Evolutionary conservation across 2,888 invertebrate genomes (phyloP), one percentile per base, ranked within the genome.

Genomic region (Fragum fragum): DNA sequence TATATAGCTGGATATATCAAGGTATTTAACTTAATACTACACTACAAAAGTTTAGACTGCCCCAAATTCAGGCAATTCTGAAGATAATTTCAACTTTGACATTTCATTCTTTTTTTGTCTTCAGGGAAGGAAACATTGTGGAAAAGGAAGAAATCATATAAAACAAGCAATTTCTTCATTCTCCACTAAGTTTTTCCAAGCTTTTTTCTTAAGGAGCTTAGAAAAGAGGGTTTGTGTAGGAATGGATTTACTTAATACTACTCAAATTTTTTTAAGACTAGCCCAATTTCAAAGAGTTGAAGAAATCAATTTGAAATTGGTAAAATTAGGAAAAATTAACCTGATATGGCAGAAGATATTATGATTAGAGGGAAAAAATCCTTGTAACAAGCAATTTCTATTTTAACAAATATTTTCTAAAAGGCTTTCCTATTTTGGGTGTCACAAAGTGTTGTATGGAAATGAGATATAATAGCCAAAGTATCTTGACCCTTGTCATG

Each of bases 361-460:
- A 36, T 66, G 39, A n/a, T 2, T n/a, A 63, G 39, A 66, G 6
- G 66, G 42, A 61, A 26, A 66, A 66, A 66, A 21, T 66, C 21
- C 66, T 66, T 18, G 42, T 61, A 14, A 7, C 32, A 18, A 66
- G 66, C 39, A 66, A 39, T 66, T 66, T 66, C n/a, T n/a, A 21
- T 66, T 66, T 39, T 9, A 7, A 21, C 36, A 18, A 66, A 42
- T 66, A 39, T 66, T 66, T 66, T 66, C 39, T 7, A 6, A n/a
- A 21, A 66, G 63, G 2, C 36, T 9, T 36, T 16, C 32, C 7
- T 36, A 7, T 3, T 23, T 9, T 11, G 28, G 59, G 23, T 11
- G 23, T 59, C 28, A 59, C 5, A 59, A 59, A 26, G 59, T 23
- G 28, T 21, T 26, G 28, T 59, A 26, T 6, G 28, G 59, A 7